A percentile compares a stretch with the other conserved stretches of the same genome.
phyloP scores from a whole-genome alignment of 1,140 invertebrate species.

The Lasioglossum albipes region DNA sequence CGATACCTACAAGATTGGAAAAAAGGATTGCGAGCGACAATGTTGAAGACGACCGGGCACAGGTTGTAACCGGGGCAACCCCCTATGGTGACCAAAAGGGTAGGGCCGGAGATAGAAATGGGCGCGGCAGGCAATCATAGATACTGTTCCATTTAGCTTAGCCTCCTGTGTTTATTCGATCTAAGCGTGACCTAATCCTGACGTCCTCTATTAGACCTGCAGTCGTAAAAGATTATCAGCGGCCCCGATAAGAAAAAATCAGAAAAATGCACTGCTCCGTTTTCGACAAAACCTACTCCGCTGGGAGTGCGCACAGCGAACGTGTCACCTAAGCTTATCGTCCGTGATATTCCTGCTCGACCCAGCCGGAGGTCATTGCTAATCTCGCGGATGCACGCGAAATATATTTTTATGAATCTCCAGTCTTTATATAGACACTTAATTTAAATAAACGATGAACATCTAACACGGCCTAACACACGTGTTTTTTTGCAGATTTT shows the following conservation, averaged over 20 bases:
- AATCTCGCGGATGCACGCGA: too few species aligned
- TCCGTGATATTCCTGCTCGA: too few species aligned
- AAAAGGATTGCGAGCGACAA: constrained; percentile 31
- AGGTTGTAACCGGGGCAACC: constrained; percentile 47
- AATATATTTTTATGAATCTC: too few species aligned
- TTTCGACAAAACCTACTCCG: neutral
- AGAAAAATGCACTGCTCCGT: constrained; percentile 10
- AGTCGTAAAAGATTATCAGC: constrained; percentile 41
- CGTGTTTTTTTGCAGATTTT: too few species aligned
- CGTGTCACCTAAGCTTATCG: too few species aligned
- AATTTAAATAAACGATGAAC: too few species aligned
- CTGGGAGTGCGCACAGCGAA: neutral
- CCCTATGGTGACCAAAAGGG: constrained; percentile 60
- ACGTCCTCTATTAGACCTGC: constrained; percentile 55
- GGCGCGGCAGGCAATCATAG: constrained; percentile 63
- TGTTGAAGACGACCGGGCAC: constrained; percentile 38
- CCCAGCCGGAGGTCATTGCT: too few species aligned
- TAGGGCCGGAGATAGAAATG: constrained; percentile 64
- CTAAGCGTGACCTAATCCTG: constrained; percentile 60
- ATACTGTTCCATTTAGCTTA: constrained; percentile 68
- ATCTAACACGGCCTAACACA: too few species aligned
- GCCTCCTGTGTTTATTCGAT: constrained; percentile 62
- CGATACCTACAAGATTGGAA: neutral
- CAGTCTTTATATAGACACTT: too few species aligned
- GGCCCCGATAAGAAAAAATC: constrained; percentile 15